A percentile compares a stretch with the other conserved stretches of the same genome.
These are phyloP conservation scores for Mus caroli DNA, from an alignment of 2,797 vertebrate species.

Conservation along the genomic window DNA sequence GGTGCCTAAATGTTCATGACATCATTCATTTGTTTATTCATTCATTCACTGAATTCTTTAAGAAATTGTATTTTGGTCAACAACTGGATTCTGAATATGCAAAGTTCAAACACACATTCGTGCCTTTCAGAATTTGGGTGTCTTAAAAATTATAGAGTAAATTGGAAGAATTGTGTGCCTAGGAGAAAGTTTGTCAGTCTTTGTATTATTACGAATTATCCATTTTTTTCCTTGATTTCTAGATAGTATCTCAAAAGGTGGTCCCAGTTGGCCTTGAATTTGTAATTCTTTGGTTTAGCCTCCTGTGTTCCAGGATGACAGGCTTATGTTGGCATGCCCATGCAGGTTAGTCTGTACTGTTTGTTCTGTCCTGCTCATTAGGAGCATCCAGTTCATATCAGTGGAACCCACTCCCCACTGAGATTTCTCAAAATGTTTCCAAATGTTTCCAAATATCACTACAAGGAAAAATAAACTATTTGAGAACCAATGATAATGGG, in stretches of 20 bases:
- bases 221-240: background rate
- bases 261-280: background rate
- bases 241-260: background rate
- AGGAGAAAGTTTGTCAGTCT: background rate
- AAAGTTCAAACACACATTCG: background rate
- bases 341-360: background rate
- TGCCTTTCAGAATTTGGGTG: background rate
- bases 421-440: background rate
- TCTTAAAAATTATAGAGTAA: background rate
- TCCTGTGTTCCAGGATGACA: background rate
- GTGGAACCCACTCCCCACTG: background rate
- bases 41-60: constrained; percentile 26
- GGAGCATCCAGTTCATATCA: background rate
- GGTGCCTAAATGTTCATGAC: constrained; percentile 7
- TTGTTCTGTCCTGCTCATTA: background rate
- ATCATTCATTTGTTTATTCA: background rate
- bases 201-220: background rate
- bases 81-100: background rate
- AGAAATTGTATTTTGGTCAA: constrained; percentile 8
- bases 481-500: background rate
- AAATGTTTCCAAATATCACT: background rate
- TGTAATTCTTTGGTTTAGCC: background rate
- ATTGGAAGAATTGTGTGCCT: background rate
- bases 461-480: background rate
- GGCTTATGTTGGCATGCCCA: background rate